Evolutionary conservation across 2,797 vertebrate genomes (phyloP).

Genomic region (Coranthus polyacanthus): DNA sequence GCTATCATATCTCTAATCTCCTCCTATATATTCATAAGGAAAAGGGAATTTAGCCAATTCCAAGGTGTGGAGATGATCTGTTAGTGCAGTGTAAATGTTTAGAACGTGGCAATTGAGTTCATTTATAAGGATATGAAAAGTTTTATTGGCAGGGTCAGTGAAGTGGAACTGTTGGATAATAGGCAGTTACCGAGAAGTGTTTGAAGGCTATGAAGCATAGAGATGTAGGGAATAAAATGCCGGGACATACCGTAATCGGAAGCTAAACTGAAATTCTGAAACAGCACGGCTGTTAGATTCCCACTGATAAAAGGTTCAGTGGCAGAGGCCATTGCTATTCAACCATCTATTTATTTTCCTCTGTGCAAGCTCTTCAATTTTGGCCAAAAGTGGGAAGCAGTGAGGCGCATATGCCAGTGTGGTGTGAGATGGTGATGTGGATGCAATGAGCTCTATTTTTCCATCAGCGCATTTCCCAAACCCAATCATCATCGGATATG

Average conservation of each 20-base stretch:
- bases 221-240: conserved; percentile 99
- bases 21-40: conserved; percentile 99
- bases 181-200: conserved; percentile 99
- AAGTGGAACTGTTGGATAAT: conserved; percentile 99
- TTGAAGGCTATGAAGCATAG: conserved; percentile 96
- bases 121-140: conserved; percentile 99
- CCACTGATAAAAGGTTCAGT: conserved; percentile 89
- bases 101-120: conserved; percentile 99
- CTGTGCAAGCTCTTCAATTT: conserved; percentile 89
- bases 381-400: conserved; percentile 87
- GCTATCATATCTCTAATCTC: conserved; percentile 99
- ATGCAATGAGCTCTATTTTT: conserved; percentile 85
- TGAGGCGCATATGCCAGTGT: conserved; percentile 88
- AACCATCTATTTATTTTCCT: conserved; percentile 89
- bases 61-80: conserved; percentile 99
- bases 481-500: conserved; percentile 88
- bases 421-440: conserved; percentile 86
- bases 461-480: conserved; percentile 82
- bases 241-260: conserved; percentile 99
- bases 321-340: conserved; percentile 88
- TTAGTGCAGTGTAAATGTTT: conserved; percentile 99
- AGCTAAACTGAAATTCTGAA: conserved; percentile 96
- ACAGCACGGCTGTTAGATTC: conserved; percentile 90
- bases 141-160: conserved; percentile 99
- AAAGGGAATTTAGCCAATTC: conserved; percentile 99